Evolutionary conservation across 2,888 invertebrate genomes (phyloP).

Genomic region (Troilus luridus): DNA sequence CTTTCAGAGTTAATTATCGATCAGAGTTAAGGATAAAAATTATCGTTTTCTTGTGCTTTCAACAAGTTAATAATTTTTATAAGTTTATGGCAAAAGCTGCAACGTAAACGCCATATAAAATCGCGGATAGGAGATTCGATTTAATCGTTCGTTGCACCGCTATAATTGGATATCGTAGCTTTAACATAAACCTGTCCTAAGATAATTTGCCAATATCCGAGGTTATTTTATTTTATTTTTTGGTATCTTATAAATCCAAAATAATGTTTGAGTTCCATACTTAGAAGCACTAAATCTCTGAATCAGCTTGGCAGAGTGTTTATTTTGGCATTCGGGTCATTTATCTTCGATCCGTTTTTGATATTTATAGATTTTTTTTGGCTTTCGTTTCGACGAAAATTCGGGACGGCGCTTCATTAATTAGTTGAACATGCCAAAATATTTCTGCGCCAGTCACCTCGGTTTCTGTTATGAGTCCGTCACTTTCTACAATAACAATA

Average conservation of each 20-base stretch:
- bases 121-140: too few relatives aligned
- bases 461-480: not conserved
- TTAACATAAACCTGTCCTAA: too few relatives aligned
- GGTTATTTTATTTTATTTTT: not conserved
- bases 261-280: not conserved
- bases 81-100: too few relatives aligned
- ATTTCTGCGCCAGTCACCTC: not conserved
- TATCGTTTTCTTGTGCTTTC: too few relatives aligned
- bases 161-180: too few relatives aligned
- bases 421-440: not conserved
- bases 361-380: slow-evolving; percentile 9
- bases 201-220: not conserved
- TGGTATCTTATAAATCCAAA: not conserved
- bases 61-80: too few relatives aligned
- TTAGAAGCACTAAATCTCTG: not conserved
- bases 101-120: too few relatives aligned
- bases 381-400: not conserved
- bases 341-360: slow-evolving; percentile 11
- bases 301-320: not conserved
- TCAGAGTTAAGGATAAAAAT: too few relatives aligned
- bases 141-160: too few relatives aligned
- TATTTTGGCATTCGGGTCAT: slow-evolving; percentile 19
- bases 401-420: not conserved
- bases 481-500: not conserved
- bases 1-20: too few relatives aligned